Conservation (phyloP, 2,888 invertebrate genomes). For the Cerastis rubricosa region DNA sequence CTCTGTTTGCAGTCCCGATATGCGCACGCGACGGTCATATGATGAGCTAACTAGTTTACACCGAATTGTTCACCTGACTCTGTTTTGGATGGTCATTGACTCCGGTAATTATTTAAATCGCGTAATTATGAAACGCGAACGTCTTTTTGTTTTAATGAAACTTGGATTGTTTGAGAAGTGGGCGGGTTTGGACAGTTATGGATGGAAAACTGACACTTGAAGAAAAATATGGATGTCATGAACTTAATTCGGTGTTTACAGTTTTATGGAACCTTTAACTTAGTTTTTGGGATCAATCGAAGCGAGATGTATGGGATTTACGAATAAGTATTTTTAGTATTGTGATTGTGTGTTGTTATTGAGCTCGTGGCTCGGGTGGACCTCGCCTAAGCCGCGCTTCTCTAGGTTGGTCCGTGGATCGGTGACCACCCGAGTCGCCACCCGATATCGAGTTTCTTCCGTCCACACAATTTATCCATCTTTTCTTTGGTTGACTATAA, state of each 20-base stretch:
- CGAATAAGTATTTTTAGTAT: background rate
- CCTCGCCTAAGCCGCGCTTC: no score
- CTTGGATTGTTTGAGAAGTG: slow-evolving; percentile 24
- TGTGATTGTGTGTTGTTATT: no score
- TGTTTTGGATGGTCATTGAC: slow-evolving; percentile 66
- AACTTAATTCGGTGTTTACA: slow-evolving; percentile 9
- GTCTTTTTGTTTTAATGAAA: slow-evolving; percentile 39
- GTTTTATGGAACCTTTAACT: background rate
- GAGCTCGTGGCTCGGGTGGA: no score
- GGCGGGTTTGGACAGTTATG: slow-evolving; percentile 1
- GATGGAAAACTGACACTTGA: slow-evolving; percentile 23
- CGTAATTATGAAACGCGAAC: slow-evolving; percentile 48
- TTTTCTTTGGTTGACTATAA: no score
- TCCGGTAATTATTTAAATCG: slow-evolving; percentile 54
- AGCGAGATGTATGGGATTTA: background rate
- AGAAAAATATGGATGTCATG: slow-evolving; percentile 12
- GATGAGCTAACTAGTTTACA: slow-evolving; percentile 74
- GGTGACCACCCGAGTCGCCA: no score
- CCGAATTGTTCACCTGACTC: slow-evolving; percentile 68
- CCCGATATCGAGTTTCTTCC: no score
- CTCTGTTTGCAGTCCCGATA: slow-evolving; percentile 80
- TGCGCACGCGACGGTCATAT: slow-evolving; percentile 85
- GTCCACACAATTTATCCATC: no score
- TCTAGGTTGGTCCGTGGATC: no score
- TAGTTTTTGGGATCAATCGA: background rate